Evolutionary conservation across 2,797 vertebrate species (phyloP).

Genomic region (Pseudochromis fuscus): DNA sequence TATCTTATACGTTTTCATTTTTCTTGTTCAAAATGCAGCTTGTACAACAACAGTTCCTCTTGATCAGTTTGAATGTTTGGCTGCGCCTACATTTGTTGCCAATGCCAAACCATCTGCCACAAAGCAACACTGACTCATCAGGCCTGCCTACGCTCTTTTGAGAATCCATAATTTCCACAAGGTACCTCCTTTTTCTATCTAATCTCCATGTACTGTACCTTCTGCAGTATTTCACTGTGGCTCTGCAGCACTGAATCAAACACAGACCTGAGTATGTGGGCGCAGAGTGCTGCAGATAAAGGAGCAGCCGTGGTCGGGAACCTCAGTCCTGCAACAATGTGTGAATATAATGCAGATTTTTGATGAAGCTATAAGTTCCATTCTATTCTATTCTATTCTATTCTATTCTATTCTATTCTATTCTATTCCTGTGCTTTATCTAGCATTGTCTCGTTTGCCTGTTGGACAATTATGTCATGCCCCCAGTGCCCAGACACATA

Average conservation of each 20-base stretch:
- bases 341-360: slow-evolving; percentile 9
- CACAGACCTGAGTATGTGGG: slow-evolving; percentile 46
- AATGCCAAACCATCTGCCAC: slow-evolving; percentile 77
- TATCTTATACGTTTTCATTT: background rate
- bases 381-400: slow-evolving; percentile 9
- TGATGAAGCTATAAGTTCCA: background rate
- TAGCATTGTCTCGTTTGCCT: slow-evolving; percentile 9
- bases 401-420: slow-evolving; percentile 21
- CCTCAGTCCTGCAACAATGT: slow-evolving; percentile 4
- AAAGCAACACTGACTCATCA: slow-evolving; percentile 73
- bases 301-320: slow-evolving; percentile 33
- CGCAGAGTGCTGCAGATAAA: slow-evolving; percentile 47
- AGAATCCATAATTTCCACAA: slow-evolving; percentile 62
- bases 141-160: slow-evolving; percentile 60
- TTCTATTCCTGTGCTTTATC: background rate
- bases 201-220: slow-evolving; percentile 46
- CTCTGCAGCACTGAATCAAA: slow-evolving; percentile 47
- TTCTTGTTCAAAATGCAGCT: slow-evolving; percentile 10
- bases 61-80: slow-evolving; percentile 51
- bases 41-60: slow-evolving; percentile 34
- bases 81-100: slow-evolving; percentile 64
- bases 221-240: slow-evolving; percentile 15
- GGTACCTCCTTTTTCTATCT: slow-evolving; percentile 61
- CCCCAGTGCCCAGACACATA: slow-evolving; percentile 14
- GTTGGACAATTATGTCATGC: slow-evolving; percentile 15